phyloP scores from a whole-genome alignment of 2,113 vertebrate genomes.

The Mormoops blainvillei region DNA sequence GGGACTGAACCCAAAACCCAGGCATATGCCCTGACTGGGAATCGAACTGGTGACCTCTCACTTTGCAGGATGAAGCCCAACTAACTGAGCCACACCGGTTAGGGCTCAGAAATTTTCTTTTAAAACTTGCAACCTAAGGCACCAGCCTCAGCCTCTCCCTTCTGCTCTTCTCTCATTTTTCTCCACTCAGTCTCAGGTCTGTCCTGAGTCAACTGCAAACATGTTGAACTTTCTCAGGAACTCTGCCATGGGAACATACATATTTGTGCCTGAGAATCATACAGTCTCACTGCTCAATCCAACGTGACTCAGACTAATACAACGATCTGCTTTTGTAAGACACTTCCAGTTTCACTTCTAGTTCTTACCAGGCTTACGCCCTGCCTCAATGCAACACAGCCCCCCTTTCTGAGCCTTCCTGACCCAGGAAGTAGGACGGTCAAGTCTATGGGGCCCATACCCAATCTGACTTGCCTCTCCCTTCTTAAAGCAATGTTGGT shows the following conservation, averaged over 20 bases:
- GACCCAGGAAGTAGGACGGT: slow-evolving; percentile 9
- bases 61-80: no score
- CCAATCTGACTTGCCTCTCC: background rate
- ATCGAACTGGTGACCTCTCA: no score
- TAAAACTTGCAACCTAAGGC: background rate
- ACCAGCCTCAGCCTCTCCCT: background rate
- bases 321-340: background rate
- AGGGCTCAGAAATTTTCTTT: background rate
- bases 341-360: slow-evolving; percentile 58
- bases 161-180: background rate
- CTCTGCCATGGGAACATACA: background rate
- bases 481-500: slow-evolving; percentile 22
- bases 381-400: background rate
- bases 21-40: no score
- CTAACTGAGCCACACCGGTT: no score
- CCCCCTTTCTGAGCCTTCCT: background rate
- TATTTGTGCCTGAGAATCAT: background rate
- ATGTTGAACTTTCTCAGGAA: background rate
- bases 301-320: background rate
- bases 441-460: background rate
- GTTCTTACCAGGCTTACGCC: background rate
- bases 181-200: background rate
- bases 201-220: background rate
- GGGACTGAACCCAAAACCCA: no score
- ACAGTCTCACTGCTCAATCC: background rate